Conservation (phyloP, 2,113 vertebrate species). For the Cyprinus carpio region DNA sequence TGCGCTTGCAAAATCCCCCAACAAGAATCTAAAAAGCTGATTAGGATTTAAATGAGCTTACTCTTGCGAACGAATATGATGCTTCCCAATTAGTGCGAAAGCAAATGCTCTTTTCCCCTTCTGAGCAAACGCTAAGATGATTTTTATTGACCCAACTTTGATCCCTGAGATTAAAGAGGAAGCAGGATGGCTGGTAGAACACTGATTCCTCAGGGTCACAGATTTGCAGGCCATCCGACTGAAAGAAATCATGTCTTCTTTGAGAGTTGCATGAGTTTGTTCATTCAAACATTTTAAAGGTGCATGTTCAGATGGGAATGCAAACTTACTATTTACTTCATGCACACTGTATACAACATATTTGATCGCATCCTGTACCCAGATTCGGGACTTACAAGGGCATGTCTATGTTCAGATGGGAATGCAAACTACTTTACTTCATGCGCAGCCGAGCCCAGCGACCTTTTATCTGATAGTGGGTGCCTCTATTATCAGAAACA, state of each 20-base stretch:
- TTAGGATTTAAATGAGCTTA: slow-evolving; percentile 60
- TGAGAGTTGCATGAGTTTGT: background rate
- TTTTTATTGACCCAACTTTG: slow-evolving; percentile 87
- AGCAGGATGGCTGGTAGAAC: slow-evolving; percentile 76
- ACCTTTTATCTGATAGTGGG: too few species aligned
- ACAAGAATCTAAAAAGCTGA: slow-evolving; percentile 46
- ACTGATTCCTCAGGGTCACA: slow-evolving; percentile 80
- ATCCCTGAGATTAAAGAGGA: slow-evolving; percentile 86
- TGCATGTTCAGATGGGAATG: background rate
- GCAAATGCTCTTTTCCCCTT: slow-evolving; percentile 50
- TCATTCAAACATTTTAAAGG: background rate
- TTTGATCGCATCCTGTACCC: too few species aligned
- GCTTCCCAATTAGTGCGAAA: slow-evolving; percentile 60
- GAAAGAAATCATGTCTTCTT: background rate
- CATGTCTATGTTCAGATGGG: too few species aligned
- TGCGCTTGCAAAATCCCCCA: slow-evolving; percentile 4
- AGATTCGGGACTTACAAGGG: too few species aligned
- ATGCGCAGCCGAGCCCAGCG: too few species aligned
- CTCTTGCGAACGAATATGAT: slow-evolving; percentile 46
- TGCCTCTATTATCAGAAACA: too few species aligned
- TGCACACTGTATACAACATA: too few species aligned
- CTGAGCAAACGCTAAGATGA: slow-evolving; percentile 71
- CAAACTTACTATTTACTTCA: background rate
- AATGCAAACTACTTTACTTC: too few species aligned
- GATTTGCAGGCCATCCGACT: slow-evolving; percentile 67